Evolutionary conservation across 2,888 invertebrate species (phyloP).

Genomic region (Clostera curtula): DNA sequence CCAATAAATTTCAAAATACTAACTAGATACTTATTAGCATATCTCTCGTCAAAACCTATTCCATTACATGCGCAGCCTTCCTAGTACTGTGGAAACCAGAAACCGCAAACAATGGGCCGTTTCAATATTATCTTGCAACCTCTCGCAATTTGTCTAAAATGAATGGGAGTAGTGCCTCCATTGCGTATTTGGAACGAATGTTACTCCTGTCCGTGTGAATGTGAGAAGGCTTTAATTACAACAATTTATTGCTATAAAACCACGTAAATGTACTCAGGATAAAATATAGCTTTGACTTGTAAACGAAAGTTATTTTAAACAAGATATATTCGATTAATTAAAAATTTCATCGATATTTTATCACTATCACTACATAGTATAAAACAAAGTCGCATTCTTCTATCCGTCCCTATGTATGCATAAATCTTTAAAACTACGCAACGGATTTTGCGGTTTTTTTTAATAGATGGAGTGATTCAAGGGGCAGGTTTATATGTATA

Average conservation of each 20-base stretch:
- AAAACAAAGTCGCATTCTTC: too few relatives aligned
- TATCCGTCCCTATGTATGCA: too few relatives aligned
- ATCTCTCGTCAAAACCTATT: slow-evolving; percentile 22
- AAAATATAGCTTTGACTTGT: too few relatives aligned
- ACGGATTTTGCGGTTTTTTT: too few relatives aligned
- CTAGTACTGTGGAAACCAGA: slow-evolving; percentile 48
- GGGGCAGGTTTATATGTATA: too few relatives aligned
- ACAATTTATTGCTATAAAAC: slow-evolving; percentile 10
- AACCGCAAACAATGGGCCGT: slow-evolving; percentile 38
- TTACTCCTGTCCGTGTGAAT: slow-evolving; percentile 25
- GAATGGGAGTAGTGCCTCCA: slow-evolving; percentile 30
- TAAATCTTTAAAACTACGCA: too few relatives aligned
- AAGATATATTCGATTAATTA: too few relatives aligned
- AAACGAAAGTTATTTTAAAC: too few relatives aligned
- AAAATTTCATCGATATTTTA: too few relatives aligned
- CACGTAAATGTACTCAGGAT: too few relatives aligned
- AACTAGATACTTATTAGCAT: slow-evolving; percentile 10
- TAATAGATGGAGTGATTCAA: too few relatives aligned
- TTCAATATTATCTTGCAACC: slow-evolving; percentile 40
- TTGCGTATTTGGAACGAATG: slow-evolving; percentile 28
- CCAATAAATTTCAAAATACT: slow-evolving; percentile 12
- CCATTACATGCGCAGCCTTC: slow-evolving; percentile 28
- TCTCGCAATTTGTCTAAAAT: slow-evolving; percentile 42
- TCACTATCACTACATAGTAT: too few relatives aligned
- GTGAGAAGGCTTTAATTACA: slow-evolving; percentile 14